Percentiles rank a stretch among this genome's conserved stretches.
Conservation (phyloP, 2,888 invertebrate genomes). For the Aporophyla nigra region DNA sequence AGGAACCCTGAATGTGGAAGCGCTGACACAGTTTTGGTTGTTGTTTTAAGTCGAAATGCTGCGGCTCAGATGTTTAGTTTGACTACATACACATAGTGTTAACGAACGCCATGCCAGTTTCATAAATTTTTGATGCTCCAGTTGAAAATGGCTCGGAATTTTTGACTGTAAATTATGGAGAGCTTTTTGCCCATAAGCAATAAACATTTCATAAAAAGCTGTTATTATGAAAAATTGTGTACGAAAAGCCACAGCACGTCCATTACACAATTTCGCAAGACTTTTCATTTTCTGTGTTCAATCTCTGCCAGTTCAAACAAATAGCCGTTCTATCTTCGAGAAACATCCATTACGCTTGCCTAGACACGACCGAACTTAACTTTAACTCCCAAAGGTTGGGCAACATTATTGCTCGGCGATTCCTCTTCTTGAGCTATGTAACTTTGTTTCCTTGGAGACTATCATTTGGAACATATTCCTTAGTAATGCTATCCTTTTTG, state of each 20-base stretch:
- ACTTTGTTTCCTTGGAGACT: slow-evolving; percentile 22
- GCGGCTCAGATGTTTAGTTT: slow-evolving; percentile 2
- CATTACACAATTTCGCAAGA: slow-evolving; percentile 24
- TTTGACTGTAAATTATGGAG: neutral
- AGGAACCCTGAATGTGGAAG: slow-evolving; percentile 1
- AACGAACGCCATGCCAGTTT: neutral
- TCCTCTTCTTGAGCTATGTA: slow-evolving; percentile 32
- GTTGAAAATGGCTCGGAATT: neutral
- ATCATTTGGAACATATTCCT: neutral
- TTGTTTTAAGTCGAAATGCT: slow-evolving; percentile 1
- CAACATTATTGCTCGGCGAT: slow-evolving; percentile 31
- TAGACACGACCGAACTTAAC: slow-evolving; percentile 26
- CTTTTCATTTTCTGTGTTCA: slow-evolving; percentile 28
- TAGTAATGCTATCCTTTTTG: slow-evolving; percentile 8
- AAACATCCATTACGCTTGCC: slow-evolving; percentile 36
- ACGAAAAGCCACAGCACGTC: slow-evolving; percentile 1
- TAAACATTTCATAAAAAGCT: slow-evolving; percentile 27
- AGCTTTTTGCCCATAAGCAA: slow-evolving; percentile 4
- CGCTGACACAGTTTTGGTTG: slow-evolving; percentile 15
- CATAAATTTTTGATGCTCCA: neutral
- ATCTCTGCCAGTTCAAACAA: slow-evolving; percentile 41
- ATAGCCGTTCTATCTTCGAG: slow-evolving; percentile 33
- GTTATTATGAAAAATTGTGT: slow-evolving; percentile 29
- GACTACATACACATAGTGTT: neutral
- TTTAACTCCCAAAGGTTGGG: slow-evolving; percentile 1